Evolutionary conservation across 2,113 vertebrate species (phyloP), one percentile per base, ranked within the genome.

Genomic region (Crotalus helleri): DNA sequence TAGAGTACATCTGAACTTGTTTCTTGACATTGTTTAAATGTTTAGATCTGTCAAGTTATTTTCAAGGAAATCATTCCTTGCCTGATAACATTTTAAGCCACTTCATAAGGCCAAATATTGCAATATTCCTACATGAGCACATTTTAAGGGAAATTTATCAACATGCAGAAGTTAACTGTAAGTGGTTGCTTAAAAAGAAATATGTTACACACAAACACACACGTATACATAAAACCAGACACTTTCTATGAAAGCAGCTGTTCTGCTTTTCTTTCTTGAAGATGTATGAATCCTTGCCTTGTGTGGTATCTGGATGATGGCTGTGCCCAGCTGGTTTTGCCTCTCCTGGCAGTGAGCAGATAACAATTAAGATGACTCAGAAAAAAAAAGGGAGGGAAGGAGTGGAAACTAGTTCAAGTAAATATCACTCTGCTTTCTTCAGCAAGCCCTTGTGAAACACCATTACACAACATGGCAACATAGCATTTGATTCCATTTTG

Each of bases 341-440:
- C 92, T 93, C 93, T 12, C 51, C 51, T 17, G 69, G 86, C 94
- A 86, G 58, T 2, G 92, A 89, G 59, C 6, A 51, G 53, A 59
- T 92, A 94, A 96, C 88, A 91, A 90, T 93, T 95, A 57, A 21
- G 95, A 96, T 97, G 97, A 98, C 97, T 97, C 97, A 98, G 96
- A 97, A 96, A 97, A 96, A 39, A 57, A 93, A 89, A 51, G 49
- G n/a, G 11, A 3, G 53, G 29, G 13, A 54, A 17, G 94, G 96
- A 97, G 94, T 64, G 46, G 81, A 92, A 94, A 90, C 0, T 49
- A 91, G 49, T 94, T 95, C 91, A 39, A 93, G 61, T 90, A 95
- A 96, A 64, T 81, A 53, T 95, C 90, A 96, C 93, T 97, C 96
- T 95, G 95, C 90, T 96, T 87, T 93, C 94, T 57, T 94, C 91